Base-by-base conservation (phyloP, 2,888 invertebrate species). In the Cepaea hortensis region DNA sequence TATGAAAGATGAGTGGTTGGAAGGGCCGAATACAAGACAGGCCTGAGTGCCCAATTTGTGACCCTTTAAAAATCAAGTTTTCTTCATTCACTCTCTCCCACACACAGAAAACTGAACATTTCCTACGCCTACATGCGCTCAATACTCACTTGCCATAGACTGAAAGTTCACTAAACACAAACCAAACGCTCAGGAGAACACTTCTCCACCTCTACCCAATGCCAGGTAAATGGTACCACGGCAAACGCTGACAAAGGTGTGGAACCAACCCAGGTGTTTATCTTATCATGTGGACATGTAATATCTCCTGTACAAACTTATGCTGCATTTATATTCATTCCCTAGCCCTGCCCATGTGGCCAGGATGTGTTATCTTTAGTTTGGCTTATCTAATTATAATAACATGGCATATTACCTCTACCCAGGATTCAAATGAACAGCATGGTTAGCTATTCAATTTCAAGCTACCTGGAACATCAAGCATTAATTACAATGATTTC, bases 191-290 rank as follows among this genome's bases (percentile, higher is more conserved):
- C 76, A 50, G 5, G n/a, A 2, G 7, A 55, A 18, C 50, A 55
- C 6, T 23, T 23, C 18, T 0, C 15, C 46, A 23, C 5, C 23
- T 23, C 18, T 79, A 85, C 85, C 85, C 85, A 50, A 35, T 2
- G 35, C 0, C 46, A 77, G 70, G 46, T 20, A 77, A 46, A 46
- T 55, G 77, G 82, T 85, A 77, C 81, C 76, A 83, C 62, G 3
- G 55, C 11, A 55, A 55, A 55, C 55, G 6, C 55, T 85, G 68
- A 83, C 68, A 85, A 73, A 80, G 87, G 50, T 85, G 85, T 79
- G 85, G 85, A 85, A 85, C 70, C 23, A 79, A 76, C 76, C 85
- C 85, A 85, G 85, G 79, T 85, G 85, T 77, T 85, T 85, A 85
- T 85, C 23, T 62, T 15, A 79, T 77, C 77, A 70, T n/a, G n/a